These are phyloP conservation scores for Paragorgia papillata DNA, from an alignment of 92 coral and sea anemone genomes.

Conservation along the genomic window DNA sequence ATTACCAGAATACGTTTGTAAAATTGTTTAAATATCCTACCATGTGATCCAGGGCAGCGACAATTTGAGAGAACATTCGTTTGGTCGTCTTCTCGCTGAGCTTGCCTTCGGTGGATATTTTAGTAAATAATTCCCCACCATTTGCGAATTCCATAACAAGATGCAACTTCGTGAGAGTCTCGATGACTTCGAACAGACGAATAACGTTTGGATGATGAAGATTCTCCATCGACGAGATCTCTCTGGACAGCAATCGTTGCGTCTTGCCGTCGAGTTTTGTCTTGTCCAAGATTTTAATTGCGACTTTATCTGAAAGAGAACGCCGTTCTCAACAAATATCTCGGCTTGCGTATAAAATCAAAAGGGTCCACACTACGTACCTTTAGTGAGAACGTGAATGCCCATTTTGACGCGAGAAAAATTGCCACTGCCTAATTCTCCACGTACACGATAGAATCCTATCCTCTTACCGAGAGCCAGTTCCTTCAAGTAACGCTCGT, in stretches of 20 bases:
- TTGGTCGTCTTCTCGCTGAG: slow-evolving; percentile 79
- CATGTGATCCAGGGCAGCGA: slow-evolving; percentile 97
- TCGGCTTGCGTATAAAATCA: not conserved
- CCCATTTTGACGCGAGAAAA: slow-evolving; percentile 99
- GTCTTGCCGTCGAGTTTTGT: slow-evolving; percentile 96
- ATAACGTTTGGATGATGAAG: slow-evolving; percentile 96
- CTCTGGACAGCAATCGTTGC: slow-evolving; percentile 88
- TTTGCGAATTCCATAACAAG: slow-evolving; percentile 95
- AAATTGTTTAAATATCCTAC: slow-evolving; percentile 61
- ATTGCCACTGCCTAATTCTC: slow-evolving; percentile 97
- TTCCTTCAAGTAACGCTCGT: slow-evolving; percentile 83
- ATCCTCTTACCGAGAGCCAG: slow-evolving; percentile 95
- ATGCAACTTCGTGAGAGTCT: slow-evolving; percentile 88
- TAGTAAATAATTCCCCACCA: slow-evolving; percentile 96
- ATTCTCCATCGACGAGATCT: slow-evolving; percentile 95
- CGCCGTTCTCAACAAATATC: not conserved
- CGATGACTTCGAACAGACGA: slow-evolving; percentile 94
- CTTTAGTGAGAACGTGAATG: slow-evolving; percentile 89
- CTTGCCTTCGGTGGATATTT: slow-evolving; percentile 97
- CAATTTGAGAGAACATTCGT: slow-evolving; percentile 79
- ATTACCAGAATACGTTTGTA: no score
- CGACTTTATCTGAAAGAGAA: slow-evolving; percentile 88
- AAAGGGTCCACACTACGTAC: slow-evolving; percentile 46
- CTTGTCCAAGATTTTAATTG: slow-evolving; percentile 95
- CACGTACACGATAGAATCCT: slow-evolving; percentile 97